These are phyloP conservation scores for Hypothenemus hampei DNA, from an alignment of 1,140 invertebrate genomes.

Conservation along the genomic window DNA sequence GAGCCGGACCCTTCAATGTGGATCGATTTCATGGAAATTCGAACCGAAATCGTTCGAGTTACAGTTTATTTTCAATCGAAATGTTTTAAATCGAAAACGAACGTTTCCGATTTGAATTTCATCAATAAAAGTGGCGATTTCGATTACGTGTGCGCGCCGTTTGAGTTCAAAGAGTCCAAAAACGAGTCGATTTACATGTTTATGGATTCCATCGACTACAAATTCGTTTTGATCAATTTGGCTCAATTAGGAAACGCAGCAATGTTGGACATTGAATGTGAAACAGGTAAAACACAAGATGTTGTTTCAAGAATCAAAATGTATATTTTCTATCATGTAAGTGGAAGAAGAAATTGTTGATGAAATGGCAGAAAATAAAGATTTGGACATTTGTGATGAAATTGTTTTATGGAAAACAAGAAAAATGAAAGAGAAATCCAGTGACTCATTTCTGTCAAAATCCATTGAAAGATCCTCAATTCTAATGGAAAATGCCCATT, in stretches of 20 bases:
- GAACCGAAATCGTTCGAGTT: slow-evolving; percentile 30
- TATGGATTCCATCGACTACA: slow-evolving; percentile 39
- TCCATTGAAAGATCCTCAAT: neutral
- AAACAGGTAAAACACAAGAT: neutral
- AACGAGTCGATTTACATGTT: slow-evolving; percentile 46
- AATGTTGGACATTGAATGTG: slow-evolving; percentile 8
- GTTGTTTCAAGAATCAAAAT: neutral
- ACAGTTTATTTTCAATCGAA: slow-evolving; percentile 42
- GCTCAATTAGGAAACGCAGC: slow-evolving; percentile 29
- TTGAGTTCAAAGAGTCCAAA: slow-evolving; percentile 21
- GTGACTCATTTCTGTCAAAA: neutral
- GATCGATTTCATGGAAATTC: slow-evolving; percentile 42
- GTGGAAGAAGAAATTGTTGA: slow-evolving; percentile 3
- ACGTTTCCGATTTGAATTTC: slow-evolving; percentile 35
- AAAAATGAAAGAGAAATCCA: neutral
- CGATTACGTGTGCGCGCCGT: neutral
- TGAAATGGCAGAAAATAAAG: neutral
- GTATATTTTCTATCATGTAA: slow-evolving; percentile 1
- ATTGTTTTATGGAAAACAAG: slow-evolving; percentile 9
- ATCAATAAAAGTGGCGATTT: neutral
- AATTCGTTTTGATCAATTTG: slow-evolving; percentile 42
- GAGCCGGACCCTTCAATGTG: slow-evolving; percentile 35
- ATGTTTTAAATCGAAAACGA: slow-evolving; percentile 32
- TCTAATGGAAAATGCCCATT: neutral
- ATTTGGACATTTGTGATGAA: slow-evolving; percentile 9